Evolutionary conservation across 2,113 vertebrate genomes (phyloP).

Genomic region (Zingel zingel): DNA sequence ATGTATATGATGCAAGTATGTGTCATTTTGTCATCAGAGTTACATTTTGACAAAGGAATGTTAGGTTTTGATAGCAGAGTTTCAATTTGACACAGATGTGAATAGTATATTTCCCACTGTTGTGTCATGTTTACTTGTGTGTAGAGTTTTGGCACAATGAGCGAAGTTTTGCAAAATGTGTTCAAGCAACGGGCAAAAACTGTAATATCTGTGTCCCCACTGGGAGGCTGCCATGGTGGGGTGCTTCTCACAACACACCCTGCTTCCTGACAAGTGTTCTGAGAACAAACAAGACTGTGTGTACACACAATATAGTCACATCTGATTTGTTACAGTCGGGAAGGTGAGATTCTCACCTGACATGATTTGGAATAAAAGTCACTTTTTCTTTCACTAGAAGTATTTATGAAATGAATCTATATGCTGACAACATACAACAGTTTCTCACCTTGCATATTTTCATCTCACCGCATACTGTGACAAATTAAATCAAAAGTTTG

Average conservation of each 20-base stretch:
- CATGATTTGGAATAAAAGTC: slow-evolving; percentile 11
- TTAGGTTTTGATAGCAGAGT: too few relatives aligned
- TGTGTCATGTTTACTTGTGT: too few relatives aligned
- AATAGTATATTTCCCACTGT: too few relatives aligned
- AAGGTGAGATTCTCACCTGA: slow-evolving; percentile 6
- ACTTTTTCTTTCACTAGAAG: neutral
- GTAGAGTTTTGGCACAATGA: too few relatives aligned
- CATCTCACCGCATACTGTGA: neutral
- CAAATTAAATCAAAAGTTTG: slow-evolving; percentile 12
- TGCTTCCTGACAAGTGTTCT: slow-evolving; percentile 45
- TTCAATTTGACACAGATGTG: too few relatives aligned
- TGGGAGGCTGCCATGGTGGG: slow-evolving; percentile 52
- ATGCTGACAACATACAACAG: neutral
- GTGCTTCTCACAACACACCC: slow-evolving; percentile 38
- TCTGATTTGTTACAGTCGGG: neutral
- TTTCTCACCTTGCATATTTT: neutral
- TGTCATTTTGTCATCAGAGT: too few relatives aligned
- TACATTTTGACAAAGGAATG: too few relatives aligned
- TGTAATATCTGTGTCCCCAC: slow-evolving; percentile 52
- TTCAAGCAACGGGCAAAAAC: too few relatives aligned
- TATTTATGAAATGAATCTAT: neutral
- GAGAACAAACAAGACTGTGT: slow-evolving; percentile 16
- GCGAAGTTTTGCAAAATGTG: too few relatives aligned
- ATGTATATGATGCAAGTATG: too few relatives aligned
- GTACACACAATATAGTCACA: slow-evolving; percentile 10